These are phyloP conservation scores for Calliopum simillimum DNA, from an alignment of 2,888 invertebrate species.

Conservation along the genomic window DNA sequence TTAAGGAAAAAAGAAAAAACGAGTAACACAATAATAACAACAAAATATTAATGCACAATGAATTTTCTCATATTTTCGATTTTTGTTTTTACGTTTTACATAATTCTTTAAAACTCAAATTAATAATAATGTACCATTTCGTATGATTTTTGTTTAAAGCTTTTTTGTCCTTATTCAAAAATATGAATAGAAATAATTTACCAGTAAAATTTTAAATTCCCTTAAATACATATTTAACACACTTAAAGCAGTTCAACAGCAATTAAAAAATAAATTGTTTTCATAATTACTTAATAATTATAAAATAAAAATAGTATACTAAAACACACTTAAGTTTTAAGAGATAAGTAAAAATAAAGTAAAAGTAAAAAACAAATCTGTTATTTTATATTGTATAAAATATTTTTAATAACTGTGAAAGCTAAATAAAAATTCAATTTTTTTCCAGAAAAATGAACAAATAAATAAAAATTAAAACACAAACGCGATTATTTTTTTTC, in stretches of 20 bases:
- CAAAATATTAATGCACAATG: neutral
- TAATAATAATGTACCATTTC: neutral
- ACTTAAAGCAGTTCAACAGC: neutral
- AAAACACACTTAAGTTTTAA: constrained; percentile 28
- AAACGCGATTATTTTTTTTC: constrained; percentile 50
- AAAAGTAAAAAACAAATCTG: constrained; percentile 56
- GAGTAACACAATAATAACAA: neutral
- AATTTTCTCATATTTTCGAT: neutral
- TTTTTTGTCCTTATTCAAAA: neutral
- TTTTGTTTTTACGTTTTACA: neutral
- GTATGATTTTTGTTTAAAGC: constrained; percentile 1
- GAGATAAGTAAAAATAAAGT: constrained; percentile 41
- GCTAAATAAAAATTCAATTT: constrained; percentile 65
- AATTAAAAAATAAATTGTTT: constrained; percentile 18
- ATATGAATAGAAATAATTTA: constrained; percentile 10
- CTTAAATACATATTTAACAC: neutral
- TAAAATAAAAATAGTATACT: constrained; percentile 30
- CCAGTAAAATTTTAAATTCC: constrained; percentile 8
- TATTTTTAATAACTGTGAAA: constrained; percentile 68
- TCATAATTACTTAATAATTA: constrained; percentile 13
- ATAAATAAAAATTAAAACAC: constrained; percentile 46
- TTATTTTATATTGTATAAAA: constrained; percentile 68
- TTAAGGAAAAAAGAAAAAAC: no score
- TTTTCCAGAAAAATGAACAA: constrained; percentile 50
- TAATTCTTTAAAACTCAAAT: neutral